Percentiles rank a stretch among this genome's conserved stretches.
These are phyloP conservation scores for Cryptus viduatorius DNA, from an alignment of 2,888 invertebrate genomes.

Conservation along the genomic window DNA sequence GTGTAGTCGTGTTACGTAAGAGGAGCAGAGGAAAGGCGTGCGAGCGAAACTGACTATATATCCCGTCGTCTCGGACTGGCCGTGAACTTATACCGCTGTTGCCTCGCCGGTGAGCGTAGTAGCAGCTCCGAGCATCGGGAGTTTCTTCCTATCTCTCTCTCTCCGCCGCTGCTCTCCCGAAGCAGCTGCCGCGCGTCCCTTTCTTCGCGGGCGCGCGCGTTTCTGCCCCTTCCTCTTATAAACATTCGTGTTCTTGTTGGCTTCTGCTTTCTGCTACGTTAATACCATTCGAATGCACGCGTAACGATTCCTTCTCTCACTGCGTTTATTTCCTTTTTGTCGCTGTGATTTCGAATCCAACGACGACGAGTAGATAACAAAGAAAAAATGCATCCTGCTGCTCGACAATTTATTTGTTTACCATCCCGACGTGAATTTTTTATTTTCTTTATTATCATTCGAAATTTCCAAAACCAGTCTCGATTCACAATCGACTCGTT, in stretches of 20 bases:
- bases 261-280: slow-evolving; percentile 10
- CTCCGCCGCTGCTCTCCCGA: slow-evolving; percentile 26
- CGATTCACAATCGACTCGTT: background rate
- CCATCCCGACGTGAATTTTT: background rate
- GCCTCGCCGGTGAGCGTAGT: slow-evolving; percentile 73
- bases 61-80: slow-evolving; percentile 80
- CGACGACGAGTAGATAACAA: background rate
- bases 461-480: slow-evolving; percentile 14
- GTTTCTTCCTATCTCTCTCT: slow-evolving; percentile 60
- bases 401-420: slow-evolving; percentile 7
- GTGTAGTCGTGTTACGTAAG: slow-evolving; percentile 58
- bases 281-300: slow-evolving; percentile 8
- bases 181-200: slow-evolving; percentile 60
- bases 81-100: slow-evolving; percentile 82
- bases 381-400: background rate
- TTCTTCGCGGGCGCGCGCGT: slow-evolving; percentile 26
- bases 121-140: slow-evolving; percentile 70
- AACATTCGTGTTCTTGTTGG: background rate
- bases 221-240: background rate
- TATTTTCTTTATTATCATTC: background rate
- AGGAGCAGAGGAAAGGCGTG: slow-evolving; percentile 55
- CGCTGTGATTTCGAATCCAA: slow-evolving; percentile 4
- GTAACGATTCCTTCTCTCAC: background rate
- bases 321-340: background rate
- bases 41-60: slow-evolving; percentile 61